phyloP scores from a whole-genome alignment of 1,140 invertebrate genomes.

The Pseudomyrmex sp. region DNA sequence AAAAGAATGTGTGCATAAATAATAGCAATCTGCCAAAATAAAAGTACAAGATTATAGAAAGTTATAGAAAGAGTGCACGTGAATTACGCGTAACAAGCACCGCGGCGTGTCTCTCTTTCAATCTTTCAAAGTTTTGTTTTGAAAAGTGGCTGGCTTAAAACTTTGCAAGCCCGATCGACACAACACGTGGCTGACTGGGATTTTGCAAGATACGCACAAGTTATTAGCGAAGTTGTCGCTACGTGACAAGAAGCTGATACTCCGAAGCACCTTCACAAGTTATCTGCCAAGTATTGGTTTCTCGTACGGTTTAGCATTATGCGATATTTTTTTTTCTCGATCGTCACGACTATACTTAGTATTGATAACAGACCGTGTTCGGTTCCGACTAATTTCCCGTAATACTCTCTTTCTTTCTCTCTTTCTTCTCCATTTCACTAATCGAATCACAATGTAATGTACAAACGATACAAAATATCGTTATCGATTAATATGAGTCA shows the following conservation, averaged over 20 bases:
- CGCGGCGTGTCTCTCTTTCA: background rate
- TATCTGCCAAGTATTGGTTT: constrained; percentile 25
- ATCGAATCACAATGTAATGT: background rate
- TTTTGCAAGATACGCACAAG: constrained; percentile 19
- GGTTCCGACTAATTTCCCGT: no score
- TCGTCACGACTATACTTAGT: constrained; percentile 31
- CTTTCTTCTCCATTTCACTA: background rate
- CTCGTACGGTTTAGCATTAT: background rate
- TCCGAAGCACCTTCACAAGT: background rate
- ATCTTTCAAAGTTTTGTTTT: background rate
- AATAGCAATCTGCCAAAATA: no score
- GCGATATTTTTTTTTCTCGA: background rate
- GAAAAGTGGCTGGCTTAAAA: background rate
- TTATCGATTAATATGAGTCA: background rate
- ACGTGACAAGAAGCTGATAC: background rate
- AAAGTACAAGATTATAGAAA: no score
- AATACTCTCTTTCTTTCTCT: no score
- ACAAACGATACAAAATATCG: background rate
- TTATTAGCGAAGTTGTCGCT: constrained; percentile 31
- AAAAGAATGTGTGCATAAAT: no score
- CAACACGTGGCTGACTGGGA: constrained; percentile 3
- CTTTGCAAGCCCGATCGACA: background rate
- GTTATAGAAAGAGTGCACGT: no score
- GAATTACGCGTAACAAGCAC: no score
- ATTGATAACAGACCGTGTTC: constrained; percentile 23